phyloP scores from a whole-genome alignment of 1,140 invertebrate species.

The Aphaenogaster rudis region DNA sequence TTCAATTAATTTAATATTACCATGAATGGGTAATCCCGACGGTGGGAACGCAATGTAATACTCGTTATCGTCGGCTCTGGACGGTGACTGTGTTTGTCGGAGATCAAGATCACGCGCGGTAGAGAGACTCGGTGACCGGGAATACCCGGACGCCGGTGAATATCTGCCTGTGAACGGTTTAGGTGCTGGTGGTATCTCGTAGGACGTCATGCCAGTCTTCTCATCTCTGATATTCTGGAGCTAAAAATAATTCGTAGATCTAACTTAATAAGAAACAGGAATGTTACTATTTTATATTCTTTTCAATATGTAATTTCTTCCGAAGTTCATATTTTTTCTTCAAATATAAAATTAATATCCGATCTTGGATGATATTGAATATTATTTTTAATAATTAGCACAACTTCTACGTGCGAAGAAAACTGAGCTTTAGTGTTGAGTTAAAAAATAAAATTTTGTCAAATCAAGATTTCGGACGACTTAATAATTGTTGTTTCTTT shows the following conservation, averaged over 20 bases:
- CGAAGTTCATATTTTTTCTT: background rate
- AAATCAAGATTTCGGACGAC: background rate
- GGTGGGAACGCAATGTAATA: conserved; percentile 88
- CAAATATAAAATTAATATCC: background rate
- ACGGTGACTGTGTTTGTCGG: conserved; percentile 67
- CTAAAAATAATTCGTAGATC: conserved; percentile 59
- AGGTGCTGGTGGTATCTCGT: conserved; percentile 86
- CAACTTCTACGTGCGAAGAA: background rate
- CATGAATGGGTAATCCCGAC: conserved; percentile 85
- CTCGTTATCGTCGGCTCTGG: conserved; percentile 76
- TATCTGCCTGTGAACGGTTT: conserved; percentile 83
- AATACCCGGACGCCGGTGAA: conserved; percentile 76
- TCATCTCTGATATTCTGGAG: conserved; percentile 81
- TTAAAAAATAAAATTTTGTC: background rate
- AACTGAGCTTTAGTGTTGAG: background rate
- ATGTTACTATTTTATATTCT: background rate
- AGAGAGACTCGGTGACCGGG: conserved; percentile 73
- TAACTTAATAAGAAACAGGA: background rate
- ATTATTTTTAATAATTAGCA: conserved; percentile 7
- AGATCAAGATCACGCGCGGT: conserved; percentile 79
- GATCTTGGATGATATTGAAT: background rate
- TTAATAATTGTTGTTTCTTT: background rate
- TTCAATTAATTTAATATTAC: conserved; percentile 77
- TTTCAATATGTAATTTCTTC: background rate
- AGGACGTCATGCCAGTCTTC: conserved; percentile 81